Percentiles rank a stretch among this genome's conserved stretches.
Evolutionary conservation across 2,888 invertebrate genomes (phyloP).

Genomic region (Hirtodrosophila trivittata): DNA sequence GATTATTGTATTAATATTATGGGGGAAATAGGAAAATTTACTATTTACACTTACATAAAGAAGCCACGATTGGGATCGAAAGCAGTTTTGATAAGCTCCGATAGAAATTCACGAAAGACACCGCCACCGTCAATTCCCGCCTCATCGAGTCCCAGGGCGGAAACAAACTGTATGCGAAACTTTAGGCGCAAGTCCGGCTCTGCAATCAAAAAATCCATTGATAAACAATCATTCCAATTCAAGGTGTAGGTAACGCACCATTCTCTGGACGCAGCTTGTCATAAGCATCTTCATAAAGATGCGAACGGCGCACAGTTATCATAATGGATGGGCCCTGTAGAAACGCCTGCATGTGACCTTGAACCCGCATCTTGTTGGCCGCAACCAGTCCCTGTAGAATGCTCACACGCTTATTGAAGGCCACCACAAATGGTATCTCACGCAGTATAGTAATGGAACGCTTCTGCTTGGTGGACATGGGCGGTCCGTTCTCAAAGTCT

Average conservation of each 20-base stretch:
- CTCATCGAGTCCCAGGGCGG: conserved; percentile 95
- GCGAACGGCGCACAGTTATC: conserved; percentile 92
- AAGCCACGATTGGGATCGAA: conserved; percentile 98
- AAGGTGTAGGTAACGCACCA: conserved; percentile 85
- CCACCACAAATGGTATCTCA: conserved; percentile 97
- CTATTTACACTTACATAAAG: conserved; percentile 87
- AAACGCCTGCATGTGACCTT: conserved; percentile 90
- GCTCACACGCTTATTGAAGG: conserved; percentile 94
- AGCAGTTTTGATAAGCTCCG: conserved; percentile 95
- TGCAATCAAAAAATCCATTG: conserved; percentile 79
- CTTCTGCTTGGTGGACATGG: conserved; percentile 93
- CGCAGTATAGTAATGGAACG: conserved; percentile 94
- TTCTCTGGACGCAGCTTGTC: conserved; percentile 95
- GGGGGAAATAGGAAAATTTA: conserved; percentile 1
- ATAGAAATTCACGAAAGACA: conserved; percentile 96
- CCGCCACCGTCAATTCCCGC: conserved; percentile 99
- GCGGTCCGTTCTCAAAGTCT: conserved; percentile 90
- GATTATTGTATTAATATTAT: no score
- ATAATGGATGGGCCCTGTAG: conserved; percentile 90
- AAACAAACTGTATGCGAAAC: conserved; percentile 95
- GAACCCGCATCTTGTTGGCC: conserved; percentile 85
- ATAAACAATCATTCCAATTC: background rate
- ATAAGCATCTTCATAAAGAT: conserved; percentile 99
- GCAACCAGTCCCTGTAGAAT: conserved; percentile 90
- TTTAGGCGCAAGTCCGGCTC: conserved; percentile 94